These are phyloP conservation scores for Tetrax tetrax DNA, from an alignment of 2,113 vertebrate genomes.

Conservation along the genomic window DNA sequence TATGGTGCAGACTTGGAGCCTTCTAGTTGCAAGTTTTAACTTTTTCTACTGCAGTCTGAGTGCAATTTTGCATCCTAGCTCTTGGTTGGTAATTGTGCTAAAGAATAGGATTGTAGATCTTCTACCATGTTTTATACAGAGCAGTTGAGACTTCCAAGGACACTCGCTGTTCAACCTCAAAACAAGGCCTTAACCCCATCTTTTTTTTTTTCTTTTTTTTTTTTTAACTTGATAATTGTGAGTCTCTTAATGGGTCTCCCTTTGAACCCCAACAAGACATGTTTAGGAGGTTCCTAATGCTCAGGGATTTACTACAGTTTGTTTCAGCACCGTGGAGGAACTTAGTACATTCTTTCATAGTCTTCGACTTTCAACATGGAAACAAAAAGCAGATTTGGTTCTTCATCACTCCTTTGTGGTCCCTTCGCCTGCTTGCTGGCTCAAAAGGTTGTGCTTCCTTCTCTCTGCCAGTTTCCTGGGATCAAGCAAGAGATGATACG, in stretches of 20 bases:
- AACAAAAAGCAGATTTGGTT: not conserved
- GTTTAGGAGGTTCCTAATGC: not conserved
- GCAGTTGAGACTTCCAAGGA: not conserved
- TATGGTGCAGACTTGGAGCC: not conserved
- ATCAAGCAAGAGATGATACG: slow-evolving; percentile 56
- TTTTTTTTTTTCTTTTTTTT: not conserved
- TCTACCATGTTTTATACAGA: not conserved
- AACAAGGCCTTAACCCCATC: not conserved
- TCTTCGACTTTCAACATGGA: slow-evolving; percentile 25
- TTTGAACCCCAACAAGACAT: not conserved
- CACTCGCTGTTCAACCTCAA: not conserved
- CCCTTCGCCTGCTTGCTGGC: slow-evolving; percentile 47
- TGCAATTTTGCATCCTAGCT: not conserved
- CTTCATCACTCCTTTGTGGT: slow-evolving; percentile 52
- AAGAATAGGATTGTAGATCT: not conserved
- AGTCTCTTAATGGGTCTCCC: not conserved
- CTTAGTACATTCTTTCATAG: slow-evolving; percentile 8
- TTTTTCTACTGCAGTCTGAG: not conserved
- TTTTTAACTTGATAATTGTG: not conserved
- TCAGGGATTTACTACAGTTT: not conserved
- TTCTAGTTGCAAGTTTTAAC: not conserved
- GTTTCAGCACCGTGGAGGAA: slow-evolving; percentile 3
- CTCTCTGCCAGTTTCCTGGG: slow-evolving; percentile 65
- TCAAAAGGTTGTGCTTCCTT: slow-evolving; percentile 70
- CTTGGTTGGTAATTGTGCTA: not conserved